Evolutionary conservation across 1,140 invertebrate genomes (phyloP).

Genomic region (Heliothis virescens): DNA sequence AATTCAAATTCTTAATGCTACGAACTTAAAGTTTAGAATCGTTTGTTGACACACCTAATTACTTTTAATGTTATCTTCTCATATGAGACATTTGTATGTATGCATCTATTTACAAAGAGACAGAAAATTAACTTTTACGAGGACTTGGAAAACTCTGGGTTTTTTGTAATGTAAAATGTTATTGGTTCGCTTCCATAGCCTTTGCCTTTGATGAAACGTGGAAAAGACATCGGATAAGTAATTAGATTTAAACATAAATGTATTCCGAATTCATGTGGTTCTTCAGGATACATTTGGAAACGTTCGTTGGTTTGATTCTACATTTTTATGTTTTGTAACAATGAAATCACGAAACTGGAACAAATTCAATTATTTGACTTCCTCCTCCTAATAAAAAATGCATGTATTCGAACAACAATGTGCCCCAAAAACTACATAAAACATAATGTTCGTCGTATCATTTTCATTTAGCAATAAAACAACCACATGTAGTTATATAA

Average conservation of each 20-base stretch:
- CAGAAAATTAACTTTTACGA: constrained; percentile 77
- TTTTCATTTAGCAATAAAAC: constrained; percentile 73
- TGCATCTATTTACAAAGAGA: constrained; percentile 67
- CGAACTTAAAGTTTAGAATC: constrained; percentile 61
- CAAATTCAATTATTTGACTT: background rate
- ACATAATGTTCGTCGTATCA: constrained; percentile 46
- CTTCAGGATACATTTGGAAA: background rate
- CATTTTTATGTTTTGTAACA: background rate
- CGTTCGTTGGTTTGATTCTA: too few species aligned
- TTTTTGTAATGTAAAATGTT: constrained; percentile 46
- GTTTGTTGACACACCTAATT: constrained; percentile 63
- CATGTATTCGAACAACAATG: constrained; percentile 10
- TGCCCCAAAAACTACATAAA: constrained; percentile 10
- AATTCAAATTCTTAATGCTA: constrained; percentile 55
- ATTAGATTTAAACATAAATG: constrained; percentile 3
- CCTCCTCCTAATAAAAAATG: background rate
- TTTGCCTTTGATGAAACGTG: constrained; percentile 24
- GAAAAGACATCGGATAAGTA: constrained; percentile 1
- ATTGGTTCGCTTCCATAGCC: constrained; percentile 32
- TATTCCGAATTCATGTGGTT: background rate
- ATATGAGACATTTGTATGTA: constrained; percentile 74
- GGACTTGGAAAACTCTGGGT: constrained; percentile 49
- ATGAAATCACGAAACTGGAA: too few species aligned
- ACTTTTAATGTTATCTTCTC: constrained; percentile 79
- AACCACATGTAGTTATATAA: constrained; percentile 70